Evolutionary conservation across 2,797 vertebrate species (phyloP).

Genomic region (Enteromius unitaeniatus): DNA sequence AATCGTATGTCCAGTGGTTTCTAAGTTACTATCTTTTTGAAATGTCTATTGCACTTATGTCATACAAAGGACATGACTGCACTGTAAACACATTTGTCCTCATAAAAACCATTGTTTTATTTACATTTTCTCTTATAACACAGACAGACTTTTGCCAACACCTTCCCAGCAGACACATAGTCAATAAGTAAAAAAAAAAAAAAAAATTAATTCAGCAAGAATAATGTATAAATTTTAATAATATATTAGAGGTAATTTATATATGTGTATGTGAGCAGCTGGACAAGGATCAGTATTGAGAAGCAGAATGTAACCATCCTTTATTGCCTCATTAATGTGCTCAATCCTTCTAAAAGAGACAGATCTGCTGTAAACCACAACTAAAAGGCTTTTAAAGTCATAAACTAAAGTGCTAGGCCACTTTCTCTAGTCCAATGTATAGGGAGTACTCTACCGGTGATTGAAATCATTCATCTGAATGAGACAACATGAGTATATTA

Average conservation of each 20-base stretch:
- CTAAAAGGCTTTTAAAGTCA: conserved; percentile 56
- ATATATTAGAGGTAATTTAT: neutral
- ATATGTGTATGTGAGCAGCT: neutral
- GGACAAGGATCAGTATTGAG: conserved; percentile 13
- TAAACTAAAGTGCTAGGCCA: conserved; percentile 41
- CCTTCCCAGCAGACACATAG: neutral
- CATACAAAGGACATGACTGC: conserved; percentile 30
- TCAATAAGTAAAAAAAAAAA: neutral
- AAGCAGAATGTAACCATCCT: conserved; percentile 30
- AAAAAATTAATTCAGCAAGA: neutral
- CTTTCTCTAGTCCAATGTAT: conserved; percentile 10
- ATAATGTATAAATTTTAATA: neutral
- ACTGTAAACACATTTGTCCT: conserved; percentile 40
- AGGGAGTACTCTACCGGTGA: neutral
- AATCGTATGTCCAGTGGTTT: conserved; percentile 41
- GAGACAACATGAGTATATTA: neutral
- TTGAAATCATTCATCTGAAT: conserved; percentile 2
- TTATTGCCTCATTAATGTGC: conserved; percentile 56
- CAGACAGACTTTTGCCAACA: conserved; percentile 15
- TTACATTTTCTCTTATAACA: conserved; percentile 31
- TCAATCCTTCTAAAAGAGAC: conserved; percentile 34
- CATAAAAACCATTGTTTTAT: conserved; percentile 44
- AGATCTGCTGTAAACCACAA: conserved; percentile 52
- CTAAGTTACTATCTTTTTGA: conserved; percentile 45
- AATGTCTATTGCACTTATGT: conserved; percentile 32